phyloP scores from a whole-genome alignment of 2,888 invertebrate species.

The Himalopsyche japonica region DNA sequence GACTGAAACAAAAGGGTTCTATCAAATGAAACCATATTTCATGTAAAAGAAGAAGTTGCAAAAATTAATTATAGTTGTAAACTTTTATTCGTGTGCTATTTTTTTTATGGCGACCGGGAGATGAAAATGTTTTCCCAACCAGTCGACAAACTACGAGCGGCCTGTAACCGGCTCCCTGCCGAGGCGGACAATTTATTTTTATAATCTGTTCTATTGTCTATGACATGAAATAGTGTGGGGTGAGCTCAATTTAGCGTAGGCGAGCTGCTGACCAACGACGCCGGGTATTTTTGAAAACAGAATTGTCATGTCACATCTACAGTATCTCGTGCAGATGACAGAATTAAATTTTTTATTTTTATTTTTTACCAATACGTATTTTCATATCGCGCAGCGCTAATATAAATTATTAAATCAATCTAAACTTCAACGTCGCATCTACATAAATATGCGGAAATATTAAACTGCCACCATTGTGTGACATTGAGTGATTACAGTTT shows the following conservation, averaged over 20 bases:
- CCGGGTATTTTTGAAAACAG: not conserved
- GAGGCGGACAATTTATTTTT: not conserved
- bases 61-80: not conserved
- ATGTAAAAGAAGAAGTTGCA: not conserved
- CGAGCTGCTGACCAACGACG: not conserved
- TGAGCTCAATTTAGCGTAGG: not conserved
- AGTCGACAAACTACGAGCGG: not conserved
- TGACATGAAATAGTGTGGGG: not conserved
- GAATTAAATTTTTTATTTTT: too few species aligned
- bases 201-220: not conserved
- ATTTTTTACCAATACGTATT: too few species aligned
- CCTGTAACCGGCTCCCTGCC: not conserved
- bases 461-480: too few species aligned
- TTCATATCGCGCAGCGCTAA: too few species aligned
- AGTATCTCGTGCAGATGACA: too few species aligned
- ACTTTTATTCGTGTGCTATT: not conserved
- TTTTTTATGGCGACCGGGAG: not conserved
- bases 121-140: not conserved
- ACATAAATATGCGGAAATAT: too few species aligned
- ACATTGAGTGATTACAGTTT: too few species aligned
- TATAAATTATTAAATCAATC: too few species aligned
- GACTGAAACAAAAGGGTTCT: too few species aligned
- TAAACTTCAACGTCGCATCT: too few species aligned
- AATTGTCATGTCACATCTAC: not conserved
- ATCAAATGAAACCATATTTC: not conserved